Percentiles rank a stretch among this genome's conserved stretches.
These are phyloP conservation scores for Tridacna gigas DNA, from an alignment of 2,888 invertebrate genomes.

Conservation along the genomic window DNA sequence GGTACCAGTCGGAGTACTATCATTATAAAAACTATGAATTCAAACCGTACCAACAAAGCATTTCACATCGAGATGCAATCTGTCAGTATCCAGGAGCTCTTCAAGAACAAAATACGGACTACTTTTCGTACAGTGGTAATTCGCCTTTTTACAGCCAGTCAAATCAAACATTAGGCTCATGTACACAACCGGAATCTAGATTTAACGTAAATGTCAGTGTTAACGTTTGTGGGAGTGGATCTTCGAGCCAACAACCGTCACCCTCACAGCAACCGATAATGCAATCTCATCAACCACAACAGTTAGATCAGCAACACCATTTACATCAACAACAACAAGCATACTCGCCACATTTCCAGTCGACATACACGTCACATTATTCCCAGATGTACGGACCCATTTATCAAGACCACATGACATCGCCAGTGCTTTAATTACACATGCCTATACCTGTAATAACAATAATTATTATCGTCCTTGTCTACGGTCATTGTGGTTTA, in stretches of 20 bases:
- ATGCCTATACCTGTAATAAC: not conserved
- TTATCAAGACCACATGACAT: slow-evolving; percentile 4
- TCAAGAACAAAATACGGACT: slow-evolving; percentile 13
- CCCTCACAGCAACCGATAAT: not conserved
- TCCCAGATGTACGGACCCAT: slow-evolving; percentile 12
- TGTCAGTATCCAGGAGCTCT: slow-evolving; percentile 3
- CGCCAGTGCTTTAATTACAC: not conserved
- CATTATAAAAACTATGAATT: not conserved
- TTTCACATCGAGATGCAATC: not conserved
- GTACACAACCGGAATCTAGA: slow-evolving; percentile 33
- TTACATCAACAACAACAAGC: slow-evolving; percentile 6
- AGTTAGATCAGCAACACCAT: not conserved
- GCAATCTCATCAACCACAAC: not conserved
- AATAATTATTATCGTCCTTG: not conserved
- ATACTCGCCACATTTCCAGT: slow-evolving; percentile 10
- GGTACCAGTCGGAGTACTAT: slow-evolving; percentile 20
- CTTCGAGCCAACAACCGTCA: slow-evolving; percentile 3
- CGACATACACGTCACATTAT: slow-evolving; percentile 20
- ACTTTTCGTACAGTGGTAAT: not conserved
- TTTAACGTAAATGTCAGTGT: slow-evolving; percentile 53
- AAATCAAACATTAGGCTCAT: slow-evolving; percentile 6
- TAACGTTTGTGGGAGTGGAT: slow-evolving; percentile 40
- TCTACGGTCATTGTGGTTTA: not conserved
- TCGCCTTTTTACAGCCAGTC: not conserved
- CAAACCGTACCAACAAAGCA: not conserved